A percentile compares a stretch with the other conserved stretches of the same genome.
Conservation (phyloP, 2,888 invertebrate species). For the Mythimna loreyi region DNA sequence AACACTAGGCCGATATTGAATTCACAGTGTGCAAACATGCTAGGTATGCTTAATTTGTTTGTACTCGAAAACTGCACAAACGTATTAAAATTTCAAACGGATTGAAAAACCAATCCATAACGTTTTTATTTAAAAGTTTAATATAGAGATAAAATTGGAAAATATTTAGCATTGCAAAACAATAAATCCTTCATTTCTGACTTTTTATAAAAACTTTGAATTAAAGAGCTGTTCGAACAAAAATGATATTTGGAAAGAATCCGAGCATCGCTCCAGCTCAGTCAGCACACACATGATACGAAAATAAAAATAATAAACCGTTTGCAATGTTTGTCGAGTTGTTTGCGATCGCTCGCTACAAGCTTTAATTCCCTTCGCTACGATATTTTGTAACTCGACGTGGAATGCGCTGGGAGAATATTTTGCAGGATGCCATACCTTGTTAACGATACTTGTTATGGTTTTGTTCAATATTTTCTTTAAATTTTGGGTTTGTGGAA, state of each 20-base stretch:
- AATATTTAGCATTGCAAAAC: constrained; percentile 4
- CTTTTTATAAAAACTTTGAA: not conserved
- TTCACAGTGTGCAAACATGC: not conserved
- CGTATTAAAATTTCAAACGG: not conserved
- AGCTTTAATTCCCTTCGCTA: constrained; percentile 15
- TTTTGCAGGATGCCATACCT: constrained; percentile 2
- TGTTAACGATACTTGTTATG: not conserved
- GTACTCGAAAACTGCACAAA: not conserved
- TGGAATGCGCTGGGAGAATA: constrained; percentile 8
- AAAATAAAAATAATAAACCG: constrained; percentile 17
- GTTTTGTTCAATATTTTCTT: not conserved
- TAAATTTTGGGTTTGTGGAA: not conserved
- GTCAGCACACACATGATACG: constrained; percentile 4
- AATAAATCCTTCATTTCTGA: constrained; percentile 3
- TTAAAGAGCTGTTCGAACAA: not conserved
- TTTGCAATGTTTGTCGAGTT: constrained; percentile 20
- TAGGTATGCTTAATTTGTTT: not conserved
- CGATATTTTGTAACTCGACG: constrained; percentile 7
- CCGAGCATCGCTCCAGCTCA: not conserved
- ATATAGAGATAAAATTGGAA: not conserved
- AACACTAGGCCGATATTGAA: not conserved
- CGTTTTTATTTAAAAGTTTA: not conserved
- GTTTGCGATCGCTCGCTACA: constrained; percentile 14
- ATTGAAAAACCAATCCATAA: not conserved
- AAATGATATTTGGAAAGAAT: constrained; percentile 16